phyloP scores from a whole-genome alignment of 2,113 vertebrate genomes.

The Calonectris borealis region DNA sequence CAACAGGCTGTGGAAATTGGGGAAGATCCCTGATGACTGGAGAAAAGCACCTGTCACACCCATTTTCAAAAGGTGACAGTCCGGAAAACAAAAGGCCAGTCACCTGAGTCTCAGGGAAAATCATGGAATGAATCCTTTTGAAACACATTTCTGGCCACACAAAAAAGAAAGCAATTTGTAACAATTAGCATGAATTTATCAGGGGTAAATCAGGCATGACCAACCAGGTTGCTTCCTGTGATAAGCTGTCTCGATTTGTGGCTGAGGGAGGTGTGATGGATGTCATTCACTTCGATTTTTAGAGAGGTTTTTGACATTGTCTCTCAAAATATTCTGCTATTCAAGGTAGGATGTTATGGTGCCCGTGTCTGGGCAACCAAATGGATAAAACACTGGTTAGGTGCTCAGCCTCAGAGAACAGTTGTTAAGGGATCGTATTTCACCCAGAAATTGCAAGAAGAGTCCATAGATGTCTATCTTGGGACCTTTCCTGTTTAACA shows the following conservation, averaged over 20 bases:
- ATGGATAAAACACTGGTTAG: background rate
- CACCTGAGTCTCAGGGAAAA: background rate
- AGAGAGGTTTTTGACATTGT: background rate
- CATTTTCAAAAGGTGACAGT: background rate
- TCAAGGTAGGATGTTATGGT: background rate
- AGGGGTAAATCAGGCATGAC: background rate
- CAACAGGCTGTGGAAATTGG: background rate
- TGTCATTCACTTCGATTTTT: background rate
- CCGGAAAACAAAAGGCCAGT: background rate
- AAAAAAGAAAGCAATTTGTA: background rate
- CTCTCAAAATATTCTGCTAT: background rate
- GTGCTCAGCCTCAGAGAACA: background rate
- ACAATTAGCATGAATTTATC: background rate
- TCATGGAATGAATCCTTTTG: background rate
- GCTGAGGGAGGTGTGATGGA: accelerated
- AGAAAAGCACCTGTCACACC: background rate
- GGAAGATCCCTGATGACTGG: background rate
- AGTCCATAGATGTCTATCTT: background rate
- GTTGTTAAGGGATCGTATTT: background rate
- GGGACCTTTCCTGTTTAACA: background rate
- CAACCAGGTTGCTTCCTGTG: background rate
- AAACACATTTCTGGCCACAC: background rate
- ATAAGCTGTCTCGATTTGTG: background rate
- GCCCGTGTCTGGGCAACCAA: background rate
- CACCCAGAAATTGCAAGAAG: background rate